phyloP scores from a whole-genome alignment of 2,113 vertebrate genomes.

The Eublepharis macularius region DNA sequence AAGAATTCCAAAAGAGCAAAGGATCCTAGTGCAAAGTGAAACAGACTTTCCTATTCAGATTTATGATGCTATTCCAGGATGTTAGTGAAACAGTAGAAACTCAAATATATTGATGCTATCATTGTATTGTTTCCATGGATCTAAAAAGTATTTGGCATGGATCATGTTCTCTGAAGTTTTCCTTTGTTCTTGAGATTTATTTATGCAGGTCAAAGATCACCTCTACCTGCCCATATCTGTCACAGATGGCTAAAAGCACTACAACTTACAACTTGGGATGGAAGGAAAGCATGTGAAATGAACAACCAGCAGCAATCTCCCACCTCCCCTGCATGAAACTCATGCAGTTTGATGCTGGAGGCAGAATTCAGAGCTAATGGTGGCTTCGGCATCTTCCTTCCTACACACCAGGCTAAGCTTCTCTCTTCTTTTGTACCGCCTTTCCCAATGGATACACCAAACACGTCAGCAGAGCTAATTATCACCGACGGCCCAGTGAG shows the following conservation, averaged over 20 bases:
- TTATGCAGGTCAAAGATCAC: slow-evolving; percentile 66
- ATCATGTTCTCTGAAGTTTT: slow-evolving; percentile 61
- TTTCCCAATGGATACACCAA: slow-evolving; percentile 48
- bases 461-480: slow-evolving; percentile 58
- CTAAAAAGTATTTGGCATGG: slow-evolving; percentile 38
- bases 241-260: slow-evolving; percentile 57
- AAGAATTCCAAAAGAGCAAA: slow-evolving; percentile 8
- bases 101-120: neutral
- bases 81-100: slow-evolving; percentile 41
- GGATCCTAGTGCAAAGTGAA: slow-evolving; percentile 21
- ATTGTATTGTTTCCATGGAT: slow-evolving; percentile 45
- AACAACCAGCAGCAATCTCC: neutral
- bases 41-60: slow-evolving; percentile 40
- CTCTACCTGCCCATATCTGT: slow-evolving; percentile 50
- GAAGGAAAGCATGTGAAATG: slow-evolving; percentile 11
- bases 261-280: slow-evolving; percentile 58
- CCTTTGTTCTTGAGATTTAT: slow-evolving; percentile 67
- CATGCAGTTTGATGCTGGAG: neutral
- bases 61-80: slow-evolving; percentile 37
- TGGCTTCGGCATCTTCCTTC: slow-evolving; percentile 34
- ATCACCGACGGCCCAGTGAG: slow-evolving; percentile 42
- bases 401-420: slow-evolving; percentile 36
- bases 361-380: slow-evolving; percentile 37
- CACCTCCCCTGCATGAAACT: slow-evolving; percentile 1
- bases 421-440: slow-evolving; percentile 35